These are phyloP conservation scores for Peromyscus leucopus DNA, from an alignment of 2,113 vertebrate species.

Conservation along the genomic window DNA sequence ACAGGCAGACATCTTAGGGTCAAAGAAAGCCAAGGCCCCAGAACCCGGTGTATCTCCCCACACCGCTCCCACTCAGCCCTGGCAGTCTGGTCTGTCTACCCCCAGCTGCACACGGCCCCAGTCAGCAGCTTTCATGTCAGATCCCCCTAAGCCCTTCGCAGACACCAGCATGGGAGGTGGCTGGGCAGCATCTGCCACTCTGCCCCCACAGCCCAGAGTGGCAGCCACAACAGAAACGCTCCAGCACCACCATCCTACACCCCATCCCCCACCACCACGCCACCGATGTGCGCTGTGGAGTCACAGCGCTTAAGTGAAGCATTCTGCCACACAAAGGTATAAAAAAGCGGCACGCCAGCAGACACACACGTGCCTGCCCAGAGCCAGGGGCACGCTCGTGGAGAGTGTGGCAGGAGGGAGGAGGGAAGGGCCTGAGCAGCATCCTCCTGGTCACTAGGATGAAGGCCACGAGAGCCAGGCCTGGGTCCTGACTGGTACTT, in stretches of 20 bases:
- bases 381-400: not conserved
- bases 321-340: not conserved
- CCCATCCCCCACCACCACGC: not conserved
- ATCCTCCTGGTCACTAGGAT: not conserved
- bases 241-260: not conserved
- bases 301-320: not conserved
- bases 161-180: not conserved
- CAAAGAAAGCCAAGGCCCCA: not conserved
- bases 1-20: not conserved
- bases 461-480: not conserved
- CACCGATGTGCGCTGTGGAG: not conserved
- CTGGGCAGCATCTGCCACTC: not conserved
- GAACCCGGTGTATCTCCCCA: not conserved
- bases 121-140: conserved; percentile 41
- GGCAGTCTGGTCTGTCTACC: not conserved
- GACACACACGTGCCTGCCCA: fast-evolving
- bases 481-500: not conserved
- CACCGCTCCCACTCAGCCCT: not conserved
- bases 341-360: not conserved
- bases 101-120: not conserved
- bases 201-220: not conserved
- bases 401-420: not conserved
- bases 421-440: not conserved
- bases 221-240: not conserved
- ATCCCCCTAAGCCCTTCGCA: not conserved